Evolutionary conservation across 2,113 vertebrate genomes (phyloP), one percentile per base, ranked within the genome.

Genomic region (Trochalopteron elliotii): DNA sequence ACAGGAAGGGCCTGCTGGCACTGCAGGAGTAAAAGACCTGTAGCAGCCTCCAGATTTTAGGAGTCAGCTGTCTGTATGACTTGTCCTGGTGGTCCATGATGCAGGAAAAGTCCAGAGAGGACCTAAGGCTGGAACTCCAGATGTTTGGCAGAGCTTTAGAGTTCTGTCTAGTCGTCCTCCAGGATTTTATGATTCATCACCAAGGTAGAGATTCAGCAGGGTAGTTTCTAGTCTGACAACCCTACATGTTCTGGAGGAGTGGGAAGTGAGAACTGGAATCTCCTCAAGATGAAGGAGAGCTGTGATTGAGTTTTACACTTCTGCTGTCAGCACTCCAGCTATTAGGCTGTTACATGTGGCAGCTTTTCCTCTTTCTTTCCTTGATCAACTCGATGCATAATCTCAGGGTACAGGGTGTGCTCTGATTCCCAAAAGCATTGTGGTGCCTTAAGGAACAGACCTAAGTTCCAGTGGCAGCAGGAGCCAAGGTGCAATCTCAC

Each of bases 261-360:
- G 76, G 83, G 82, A 94, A 64, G 67, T 76, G 83, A 77, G 71
- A 83, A 55, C 59, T 96, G 77, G 83, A 94, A 83, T 94, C 63
- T 95, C 89, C 91, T 92, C 87, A 80, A 87, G 31, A 82, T 35
- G 91, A 72, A 60, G 69, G 56, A 90, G 94, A 83, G 2, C 67
- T 65, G 68, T 77, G 63, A 77, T 10, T 5, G 12, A 72, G 50
- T 89, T 96, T 92, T 74, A 70, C 83, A 63, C 59, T 94, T 89
- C 59, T 44, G 35, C 67, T 83, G 76, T 86, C 91, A 80, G 63
- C 0, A 1, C 40, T 89, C 45, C 71, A 82, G 53, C 79, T 93
- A 83, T 92, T 77, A 77, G 55, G 45, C 80, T 91, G 71, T 72
- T 92, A 42, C 3, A 37, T 49, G 65, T 63, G 63, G 67, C 80